Evolutionary conservation across 2,797 vertebrate species (phyloP), one percentile per base, ranked within the genome.

Genomic region (Furcifer pardalis): DNA sequence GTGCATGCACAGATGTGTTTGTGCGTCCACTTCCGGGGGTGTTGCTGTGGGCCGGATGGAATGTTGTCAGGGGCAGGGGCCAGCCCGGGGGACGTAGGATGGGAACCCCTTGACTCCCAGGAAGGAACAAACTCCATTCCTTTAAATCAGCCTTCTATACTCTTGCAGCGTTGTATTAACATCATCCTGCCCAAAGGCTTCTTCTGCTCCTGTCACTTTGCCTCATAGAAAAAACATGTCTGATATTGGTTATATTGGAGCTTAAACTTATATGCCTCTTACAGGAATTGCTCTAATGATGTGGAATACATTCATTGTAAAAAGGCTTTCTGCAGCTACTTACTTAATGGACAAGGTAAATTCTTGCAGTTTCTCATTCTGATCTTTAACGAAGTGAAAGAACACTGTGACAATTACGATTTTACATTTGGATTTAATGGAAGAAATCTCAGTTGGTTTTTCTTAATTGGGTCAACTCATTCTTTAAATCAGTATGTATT

Each of bases 221-320:
- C 73, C 44, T 42, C 21, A 42, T 35, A 76, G 76, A n/a, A 77
- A 87, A 56, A 32, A 74, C 19, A 27, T 8, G 79, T 66, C 44
- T 86, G 77, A 81, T 25, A 30, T 19, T n/a, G 1, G 74, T 0
- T 52, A 86, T 30, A 2, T 15, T 37, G 23, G 60, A 78, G 9
- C 62, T 92, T 8, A 90, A 52, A 56, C 86, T 73, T 82, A 25
- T 91, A 35, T 42, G 3, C 9, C 72, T 92, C n/a, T 84, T 90
- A 0, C 86, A 99, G 99, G 99, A 69, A 97, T 99, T 3, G 96
- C 96, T 0, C 88, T 97, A 27, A 99, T 99, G 99, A 99, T 99
- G 99, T 99, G 98, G 99, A 99, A 97, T 42, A 99, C 99, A 0
- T 99, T 99, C 91, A 94, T 99, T 40, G 97, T 98, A 23, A 99